These are phyloP conservation scores for Mesitornis unicolor DNA, from an alignment of 2,113 vertebrate species.

Conservation along the genomic window DNA sequence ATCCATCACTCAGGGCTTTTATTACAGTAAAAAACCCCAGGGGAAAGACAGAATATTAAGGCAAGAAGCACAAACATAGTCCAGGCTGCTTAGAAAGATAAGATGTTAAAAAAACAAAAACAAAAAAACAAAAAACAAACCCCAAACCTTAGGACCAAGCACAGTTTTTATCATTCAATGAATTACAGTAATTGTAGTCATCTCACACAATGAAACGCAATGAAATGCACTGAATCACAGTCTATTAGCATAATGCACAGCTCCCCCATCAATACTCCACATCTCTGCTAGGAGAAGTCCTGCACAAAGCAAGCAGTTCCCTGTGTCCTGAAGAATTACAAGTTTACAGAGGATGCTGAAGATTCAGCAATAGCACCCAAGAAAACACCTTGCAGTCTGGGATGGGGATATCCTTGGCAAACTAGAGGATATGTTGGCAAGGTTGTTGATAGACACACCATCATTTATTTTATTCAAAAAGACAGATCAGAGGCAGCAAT, in stretches of 20 bases:
- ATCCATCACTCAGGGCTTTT: neutral
- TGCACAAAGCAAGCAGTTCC: neutral
- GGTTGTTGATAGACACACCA: neutral
- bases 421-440: neutral
- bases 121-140: too few species aligned
- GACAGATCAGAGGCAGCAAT: neutral
- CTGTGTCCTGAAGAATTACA: neutral
- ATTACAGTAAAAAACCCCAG: neutral
- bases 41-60: neutral
- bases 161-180: neutral
- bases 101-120: too few species aligned
- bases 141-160: neutral
- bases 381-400: neutral
- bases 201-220: accelerated
- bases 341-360: neutral
- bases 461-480: neutral
- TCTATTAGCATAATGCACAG: neutral
- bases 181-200: neutral
- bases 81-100: neutral
- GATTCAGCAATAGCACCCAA: neutral
- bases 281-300: neutral
- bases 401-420: neutral
- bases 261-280: neutral
- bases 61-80: neutral
- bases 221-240: neutral